Conservation (phyloP, 1,140 invertebrate genomes). For the Halictus rubicundus region DNA sequence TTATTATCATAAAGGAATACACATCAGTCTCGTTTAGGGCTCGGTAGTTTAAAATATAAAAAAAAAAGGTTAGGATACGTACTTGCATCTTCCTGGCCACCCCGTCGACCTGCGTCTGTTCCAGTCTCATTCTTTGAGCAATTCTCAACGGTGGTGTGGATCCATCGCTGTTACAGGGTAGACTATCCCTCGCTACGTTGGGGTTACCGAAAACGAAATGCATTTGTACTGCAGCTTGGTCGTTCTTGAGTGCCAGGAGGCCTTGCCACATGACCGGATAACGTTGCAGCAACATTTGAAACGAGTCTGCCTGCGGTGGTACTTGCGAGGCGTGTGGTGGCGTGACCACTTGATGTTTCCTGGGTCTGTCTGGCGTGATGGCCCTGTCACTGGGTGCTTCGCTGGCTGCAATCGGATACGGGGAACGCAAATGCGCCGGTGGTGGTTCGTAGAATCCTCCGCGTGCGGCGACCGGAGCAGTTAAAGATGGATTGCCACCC, state of each 20-base stretch:
- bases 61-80: conserved; percentile 57
- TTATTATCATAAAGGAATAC: too few species aligned
- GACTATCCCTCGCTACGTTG: conserved; percentile 89
- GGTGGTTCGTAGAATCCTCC: conserved; percentile 83
- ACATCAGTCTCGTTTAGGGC: too few species aligned
- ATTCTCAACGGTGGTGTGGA: conserved; percentile 93
- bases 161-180: conserved; percentile 89
- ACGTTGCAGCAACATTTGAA: conserved; percentile 89
- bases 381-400: conserved; percentile 80
- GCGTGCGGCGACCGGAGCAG: conserved; percentile 67
- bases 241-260: conserved; percentile 95
- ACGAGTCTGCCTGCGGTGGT: conserved; percentile 88
- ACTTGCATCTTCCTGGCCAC: conserved; percentile 98
- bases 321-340: conserved; percentile 89
- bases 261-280: conserved; percentile 99
- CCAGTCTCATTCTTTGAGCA: conserved; percentile 97
- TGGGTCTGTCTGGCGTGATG: conserved; percentile 80
- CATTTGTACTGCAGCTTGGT: conserved; percentile 98
- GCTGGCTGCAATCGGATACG: conserved; percentile 77
- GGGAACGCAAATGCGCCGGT: conserved; percentile 83
- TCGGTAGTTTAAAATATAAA: too few species aligned
- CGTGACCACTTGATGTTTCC: conserved; percentile 82
- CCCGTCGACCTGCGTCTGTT: conserved; percentile 96
- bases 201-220: conserved; percentile 97
- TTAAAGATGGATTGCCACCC: conserved; percentile 61